These are phyloP conservation scores for Hipparchia semele DNA, from an alignment of 2,888 invertebrate species.

Conservation along the genomic window DNA sequence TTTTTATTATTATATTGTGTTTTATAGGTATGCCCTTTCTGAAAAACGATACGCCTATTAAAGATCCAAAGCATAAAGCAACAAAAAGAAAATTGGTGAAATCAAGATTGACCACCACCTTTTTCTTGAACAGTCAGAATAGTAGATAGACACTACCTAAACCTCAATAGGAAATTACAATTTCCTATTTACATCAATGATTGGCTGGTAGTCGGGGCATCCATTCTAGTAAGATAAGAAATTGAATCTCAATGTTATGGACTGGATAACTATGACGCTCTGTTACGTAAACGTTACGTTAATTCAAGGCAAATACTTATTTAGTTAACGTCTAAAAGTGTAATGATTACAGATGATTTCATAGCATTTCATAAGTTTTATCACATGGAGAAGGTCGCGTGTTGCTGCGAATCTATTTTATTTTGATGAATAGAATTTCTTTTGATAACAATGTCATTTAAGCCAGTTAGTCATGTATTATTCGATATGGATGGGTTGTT, in stretches of 20 bases:
- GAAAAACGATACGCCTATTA: no score
- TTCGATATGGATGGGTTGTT: constrained; percentile 78
- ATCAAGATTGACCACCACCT: no score
- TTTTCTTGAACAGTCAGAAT: no score
- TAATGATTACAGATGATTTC: constrained; percentile 4
- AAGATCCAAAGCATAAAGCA: no score
- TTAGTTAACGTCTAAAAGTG: background rate
- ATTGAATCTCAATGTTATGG: constrained; percentile 17
- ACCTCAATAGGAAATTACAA: no score
- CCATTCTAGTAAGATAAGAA: constrained; percentile 30
- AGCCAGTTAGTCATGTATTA: constrained; percentile 77
- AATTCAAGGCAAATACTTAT: constrained; percentile 23
- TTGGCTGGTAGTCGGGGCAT: no score
- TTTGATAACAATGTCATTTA: constrained; percentile 50
- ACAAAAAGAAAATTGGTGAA: no score
- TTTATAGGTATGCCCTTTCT: no score
- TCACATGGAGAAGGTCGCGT: background rate
- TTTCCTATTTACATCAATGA: no score
- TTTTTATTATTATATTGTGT: background rate
- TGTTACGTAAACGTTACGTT: constrained; percentile 11
- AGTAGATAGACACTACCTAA: no score
- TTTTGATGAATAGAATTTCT: background rate
- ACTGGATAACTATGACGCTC: background rate
- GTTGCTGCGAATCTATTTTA: background rate
- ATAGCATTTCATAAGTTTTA: background rate